A percentile compares a stretch with the other conserved stretches of the same genome.
These are phyloP conservation scores for Charina bottae DNA, from an alignment of 2,113 vertebrate species.

Conservation along the genomic window DNA sequence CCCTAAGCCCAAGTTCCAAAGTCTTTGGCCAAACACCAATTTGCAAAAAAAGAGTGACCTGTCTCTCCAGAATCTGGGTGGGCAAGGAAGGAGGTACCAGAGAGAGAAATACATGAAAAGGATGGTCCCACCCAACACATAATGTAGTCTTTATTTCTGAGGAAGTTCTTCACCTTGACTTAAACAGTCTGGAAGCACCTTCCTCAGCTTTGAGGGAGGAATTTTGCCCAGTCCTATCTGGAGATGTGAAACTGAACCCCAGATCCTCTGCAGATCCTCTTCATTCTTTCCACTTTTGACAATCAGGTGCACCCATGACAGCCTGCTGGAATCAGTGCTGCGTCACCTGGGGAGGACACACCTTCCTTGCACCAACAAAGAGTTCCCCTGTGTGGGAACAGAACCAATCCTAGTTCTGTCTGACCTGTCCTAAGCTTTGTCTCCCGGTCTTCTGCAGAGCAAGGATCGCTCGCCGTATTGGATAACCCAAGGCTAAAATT, in stretches of 20 bases:
- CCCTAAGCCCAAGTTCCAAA: background rate
- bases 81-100: background rate
- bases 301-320: background rate
- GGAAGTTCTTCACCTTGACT: background rate
- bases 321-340: background rate
- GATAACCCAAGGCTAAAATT: constrained; percentile 84
- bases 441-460: constrained; percentile 89
- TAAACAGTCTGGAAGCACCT: background rate
- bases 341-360: background rate
- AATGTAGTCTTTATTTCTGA: background rate
- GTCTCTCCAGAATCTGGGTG: background rate
- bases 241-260: background rate
- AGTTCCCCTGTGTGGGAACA: accelerated
- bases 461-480: constrained; percentile 83
- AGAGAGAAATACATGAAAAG: background rate
- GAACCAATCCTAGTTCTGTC: constrained; percentile 27
- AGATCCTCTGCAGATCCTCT: background rate
- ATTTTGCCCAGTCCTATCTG: background rate
- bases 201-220: background rate
- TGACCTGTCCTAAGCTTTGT: constrained; percentile 86
- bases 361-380: background rate
- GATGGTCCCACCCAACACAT: background rate
- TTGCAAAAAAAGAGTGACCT: background rate
- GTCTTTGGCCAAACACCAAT: background rate
- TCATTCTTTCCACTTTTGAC: background rate